Conservation (phyloP, 2,113 vertebrate genomes). For the Alces alces region DNA sequence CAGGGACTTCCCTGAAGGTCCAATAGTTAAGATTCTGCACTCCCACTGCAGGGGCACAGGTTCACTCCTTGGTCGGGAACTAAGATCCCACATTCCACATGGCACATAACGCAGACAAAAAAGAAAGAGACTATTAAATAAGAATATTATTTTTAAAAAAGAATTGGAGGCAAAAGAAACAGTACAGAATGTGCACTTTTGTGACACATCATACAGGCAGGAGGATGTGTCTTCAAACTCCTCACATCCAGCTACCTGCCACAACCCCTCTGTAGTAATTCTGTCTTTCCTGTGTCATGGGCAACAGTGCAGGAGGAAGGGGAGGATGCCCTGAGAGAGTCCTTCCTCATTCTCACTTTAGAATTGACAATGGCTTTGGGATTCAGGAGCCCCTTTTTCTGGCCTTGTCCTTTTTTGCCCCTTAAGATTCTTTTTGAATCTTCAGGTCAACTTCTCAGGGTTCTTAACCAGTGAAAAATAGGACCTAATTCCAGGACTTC, state of each 20-base stretch:
- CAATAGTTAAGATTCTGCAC: not conserved
- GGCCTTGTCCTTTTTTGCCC: not conserved
- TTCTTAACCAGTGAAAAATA: not conserved
- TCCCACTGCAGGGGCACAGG: not conserved
- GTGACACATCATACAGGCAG: not conserved
- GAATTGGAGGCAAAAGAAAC: not conserved
- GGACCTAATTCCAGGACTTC: not conserved
- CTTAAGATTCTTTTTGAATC: not conserved
- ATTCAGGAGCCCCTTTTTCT: not conserved
- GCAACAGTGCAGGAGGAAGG: not conserved
- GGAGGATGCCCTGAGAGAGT: not conserved
- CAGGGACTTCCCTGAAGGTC: not conserved
- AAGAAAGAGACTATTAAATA: not conserved
- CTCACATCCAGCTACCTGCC: not conserved
- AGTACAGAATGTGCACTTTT: not conserved
- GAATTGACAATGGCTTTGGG: not conserved
- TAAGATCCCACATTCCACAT: not conserved
- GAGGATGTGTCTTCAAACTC: not conserved
- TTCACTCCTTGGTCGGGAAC: not conserved
- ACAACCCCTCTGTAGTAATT: rapidly evolving
- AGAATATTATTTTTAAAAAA: not conserved
- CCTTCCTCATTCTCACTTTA: not conserved
- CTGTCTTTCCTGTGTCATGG: rapidly evolving
- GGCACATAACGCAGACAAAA: rapidly evolving
- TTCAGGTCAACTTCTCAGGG: not conserved